Conservation (phyloP, 2,797 vertebrate genomes). For the Gallirallus australis region DNA sequence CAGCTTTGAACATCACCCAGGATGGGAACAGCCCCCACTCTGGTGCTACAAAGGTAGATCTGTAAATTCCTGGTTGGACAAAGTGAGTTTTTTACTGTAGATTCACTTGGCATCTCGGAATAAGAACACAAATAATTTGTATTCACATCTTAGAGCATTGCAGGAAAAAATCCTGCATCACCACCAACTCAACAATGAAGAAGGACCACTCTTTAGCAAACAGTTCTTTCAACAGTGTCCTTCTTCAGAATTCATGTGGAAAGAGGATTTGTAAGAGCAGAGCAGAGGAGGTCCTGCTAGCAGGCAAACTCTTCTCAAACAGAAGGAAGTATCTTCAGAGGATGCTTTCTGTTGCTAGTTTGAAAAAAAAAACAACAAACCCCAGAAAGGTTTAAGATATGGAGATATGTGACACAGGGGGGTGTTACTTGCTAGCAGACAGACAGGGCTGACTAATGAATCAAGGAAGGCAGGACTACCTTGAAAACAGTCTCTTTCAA, state of each 20-base stretch:
- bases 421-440: neutral
- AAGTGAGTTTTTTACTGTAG: neutral
- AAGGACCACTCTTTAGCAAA: neutral
- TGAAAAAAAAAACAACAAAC: neutral
- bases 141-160: slow-evolving; percentile 4
- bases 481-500: neutral
- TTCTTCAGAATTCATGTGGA: neutral
- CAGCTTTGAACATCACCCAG: neutral
- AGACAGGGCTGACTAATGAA: neutral
- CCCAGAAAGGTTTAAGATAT: neutral
- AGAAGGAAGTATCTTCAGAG: neutral
- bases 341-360: neutral
- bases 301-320: neutral
- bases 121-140: slow-evolving; percentile 17
- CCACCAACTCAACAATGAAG: neutral
- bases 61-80: neutral
- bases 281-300: neutral
- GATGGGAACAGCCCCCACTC: neutral
- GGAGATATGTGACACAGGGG: neutral
- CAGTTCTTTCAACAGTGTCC: neutral
- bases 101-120: neutral
- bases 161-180: neutral
- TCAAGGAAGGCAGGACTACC: neutral
- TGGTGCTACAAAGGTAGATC: neutral
- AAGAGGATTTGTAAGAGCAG: neutral